Base-by-base conservation (phyloP, 2,888 invertebrate genomes). In the Phyllotreta striolata region DNA sequence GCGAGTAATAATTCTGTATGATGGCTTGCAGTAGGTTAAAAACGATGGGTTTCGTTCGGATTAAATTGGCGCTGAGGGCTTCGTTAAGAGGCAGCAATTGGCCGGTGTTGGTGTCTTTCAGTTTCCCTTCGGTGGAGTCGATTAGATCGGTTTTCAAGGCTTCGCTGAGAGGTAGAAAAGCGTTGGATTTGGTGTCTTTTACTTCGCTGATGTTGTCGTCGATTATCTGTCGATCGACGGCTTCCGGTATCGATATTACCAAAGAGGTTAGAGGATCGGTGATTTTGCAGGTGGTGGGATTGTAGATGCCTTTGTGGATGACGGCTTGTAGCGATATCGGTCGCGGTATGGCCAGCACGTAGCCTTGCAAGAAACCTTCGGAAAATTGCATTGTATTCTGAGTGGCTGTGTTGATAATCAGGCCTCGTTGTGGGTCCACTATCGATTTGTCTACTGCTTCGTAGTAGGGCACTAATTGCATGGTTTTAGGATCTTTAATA, bases 391-490 rank as follows among this genome's bases (percentile, higher is more conserved):
- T 87, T 68, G 87, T 87, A 75, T 88, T 86, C 55, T 86, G 86
- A 0, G 89, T 91, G 76, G 89, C 88, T 38, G 88, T 84, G 72
- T 92, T 89, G 49, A 90, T 85, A 46, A 93, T 86, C 37, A 89
- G 83, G 43, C 91, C 92, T 66, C 88, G 85, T 71, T 88, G 86
- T 68, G 93, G 86, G 83, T 93, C 90, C 65, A 95, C 87, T 70
- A 93, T 86, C 59, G 91, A 90, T 64, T 85, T 85, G 78, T 94
- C 91, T 64, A 92, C 86, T 62, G 95, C 95, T 83, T 95, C 93
- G 68, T 88, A 88, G 73, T 96, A 83, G 24, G 92, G 87, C 67
- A 94, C 85, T 41, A 89, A 84, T 82, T 92, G 91, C 76, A 91
- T 89, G 70, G 89, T 89, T 66, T 85, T 85, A 4, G 92, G 90